phyloP scores from a whole-genome alignment of 2,888 invertebrate species.

The Desoria tigrina region DNA sequence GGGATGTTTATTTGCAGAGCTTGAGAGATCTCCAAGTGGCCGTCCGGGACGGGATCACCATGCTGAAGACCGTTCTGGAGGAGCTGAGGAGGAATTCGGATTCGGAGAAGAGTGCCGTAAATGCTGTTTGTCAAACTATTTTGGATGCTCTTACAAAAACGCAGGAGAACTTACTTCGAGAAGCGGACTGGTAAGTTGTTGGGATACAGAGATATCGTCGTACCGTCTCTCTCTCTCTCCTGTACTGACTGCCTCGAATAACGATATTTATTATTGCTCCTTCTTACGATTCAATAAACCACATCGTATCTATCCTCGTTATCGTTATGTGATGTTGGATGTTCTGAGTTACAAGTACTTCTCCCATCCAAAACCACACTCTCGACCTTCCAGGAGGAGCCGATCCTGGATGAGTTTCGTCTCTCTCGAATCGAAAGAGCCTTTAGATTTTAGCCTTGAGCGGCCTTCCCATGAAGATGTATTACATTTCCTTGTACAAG shows the following conservation, averaged over 20 bases:
- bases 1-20: constrained; percentile 56
- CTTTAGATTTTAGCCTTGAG: neutral
- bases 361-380: too few relatives aligned
- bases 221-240: too few relatives aligned
- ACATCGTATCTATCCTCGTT: too few relatives aligned
- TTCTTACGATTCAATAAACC: too few relatives aligned
- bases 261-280: too few relatives aligned
- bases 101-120: constrained; percentile 67
- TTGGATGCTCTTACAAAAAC: constrained; percentile 69
- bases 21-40: constrained; percentile 67
- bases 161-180: constrained; percentile 66
- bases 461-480: neutral
- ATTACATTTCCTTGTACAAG: neutral
- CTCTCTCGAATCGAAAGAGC: too few relatives aligned
- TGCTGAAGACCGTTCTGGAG: constrained; percentile 67
- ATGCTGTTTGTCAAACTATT: constrained; percentile 67
- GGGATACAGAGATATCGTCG: too few relatives aligned
- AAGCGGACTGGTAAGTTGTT: constrained; percentile 66
- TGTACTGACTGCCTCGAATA: too few relatives aligned
- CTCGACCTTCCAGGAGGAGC: too few relatives aligned
- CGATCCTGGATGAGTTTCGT: too few relatives aligned
- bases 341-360: too few relatives aligned
- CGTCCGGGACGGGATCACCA: constrained; percentile 68
- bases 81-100: constrained; percentile 68
- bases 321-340: too few relatives aligned